phyloP scores from a whole-genome alignment of 2,797 vertebrate species.

The Girardinus metallicus region DNA sequence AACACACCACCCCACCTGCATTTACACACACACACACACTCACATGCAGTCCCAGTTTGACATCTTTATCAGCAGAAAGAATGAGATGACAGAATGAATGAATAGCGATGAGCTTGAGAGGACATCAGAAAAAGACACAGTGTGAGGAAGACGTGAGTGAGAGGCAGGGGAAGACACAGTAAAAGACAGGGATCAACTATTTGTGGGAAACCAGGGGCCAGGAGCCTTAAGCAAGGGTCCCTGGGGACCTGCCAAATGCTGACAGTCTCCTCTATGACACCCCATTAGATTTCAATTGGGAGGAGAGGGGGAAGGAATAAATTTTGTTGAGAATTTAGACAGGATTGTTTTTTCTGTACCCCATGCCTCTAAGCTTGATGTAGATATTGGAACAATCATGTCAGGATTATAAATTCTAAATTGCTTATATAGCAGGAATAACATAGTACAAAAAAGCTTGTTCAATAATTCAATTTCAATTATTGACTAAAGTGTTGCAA shows the following conservation, averaged over 20 bases:
- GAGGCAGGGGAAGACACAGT: slow-evolving; percentile 3
- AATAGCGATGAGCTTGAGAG: slow-evolving; percentile 49
- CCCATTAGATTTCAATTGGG: slow-evolving; percentile 36
- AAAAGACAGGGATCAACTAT: slow-evolving; percentile 18
- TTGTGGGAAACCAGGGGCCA: slow-evolving; percentile 30
- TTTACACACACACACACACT: background rate
- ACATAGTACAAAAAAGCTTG: background rate
- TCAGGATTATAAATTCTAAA: no score
- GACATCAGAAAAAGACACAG: slow-evolving; percentile 21
- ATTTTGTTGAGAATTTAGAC: background rate
- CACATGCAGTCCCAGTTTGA: slow-evolving; percentile 13
- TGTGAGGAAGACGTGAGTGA: slow-evolving; percentile 23
- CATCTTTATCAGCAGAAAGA: slow-evolving; percentile 43
- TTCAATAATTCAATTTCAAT: background rate
- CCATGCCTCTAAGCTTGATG: background rate
- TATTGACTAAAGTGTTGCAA: background rate
- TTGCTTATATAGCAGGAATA: background rate
- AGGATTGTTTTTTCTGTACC: background rate
- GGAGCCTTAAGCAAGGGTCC: slow-evolving; percentile 22
- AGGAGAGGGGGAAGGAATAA: background rate
- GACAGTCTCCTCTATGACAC: slow-evolving; percentile 52
- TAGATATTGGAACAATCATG: background rate
- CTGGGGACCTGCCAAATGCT: slow-evolving; percentile 51
- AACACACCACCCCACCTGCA: background rate
- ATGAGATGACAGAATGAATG: slow-evolving; percentile 32